Conservation (phyloP, 2,113 vertebrate genomes). For the Bolborhynchus lineola region DNA sequence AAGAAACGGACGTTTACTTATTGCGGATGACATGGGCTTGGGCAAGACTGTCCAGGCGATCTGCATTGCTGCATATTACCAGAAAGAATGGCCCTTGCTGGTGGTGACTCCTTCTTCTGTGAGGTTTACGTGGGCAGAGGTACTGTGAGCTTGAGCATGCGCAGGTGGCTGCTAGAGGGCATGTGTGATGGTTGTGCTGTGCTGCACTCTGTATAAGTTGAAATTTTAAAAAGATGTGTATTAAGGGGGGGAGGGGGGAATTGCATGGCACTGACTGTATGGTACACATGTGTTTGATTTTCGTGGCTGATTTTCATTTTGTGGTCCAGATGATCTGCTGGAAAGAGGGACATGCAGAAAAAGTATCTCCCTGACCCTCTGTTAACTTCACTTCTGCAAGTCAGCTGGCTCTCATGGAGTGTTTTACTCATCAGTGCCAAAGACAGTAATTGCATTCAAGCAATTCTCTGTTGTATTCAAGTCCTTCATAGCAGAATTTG, state of each 20-base stretch:
- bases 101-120: constrained; percentile 92
- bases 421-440: neutral
- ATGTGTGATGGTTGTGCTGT: neutral
- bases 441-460: neutral
- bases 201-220: neutral
- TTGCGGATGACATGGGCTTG: constrained; percentile 97
- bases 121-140: constrained; percentile 97
- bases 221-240: neutral
- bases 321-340: neutral
- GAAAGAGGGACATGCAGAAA: neutral
- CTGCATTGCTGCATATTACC: constrained; percentile 93
- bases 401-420: neutral
- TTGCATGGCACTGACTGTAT: neutral
- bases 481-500: neutral
- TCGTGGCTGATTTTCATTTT: neutral
- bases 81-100: constrained; percentile 91
- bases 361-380: neutral
- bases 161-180: neutral
- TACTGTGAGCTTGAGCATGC: constrained; percentile 22
- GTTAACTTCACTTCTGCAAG: neutral
- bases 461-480: neutral
- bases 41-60: constrained; percentile 98
- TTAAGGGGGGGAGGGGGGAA: neutral
- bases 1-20: constrained; percentile 88
- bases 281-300: neutral